Conservation (phyloP, 2,888 invertebrate species). For the Spisula solida region DNA sequence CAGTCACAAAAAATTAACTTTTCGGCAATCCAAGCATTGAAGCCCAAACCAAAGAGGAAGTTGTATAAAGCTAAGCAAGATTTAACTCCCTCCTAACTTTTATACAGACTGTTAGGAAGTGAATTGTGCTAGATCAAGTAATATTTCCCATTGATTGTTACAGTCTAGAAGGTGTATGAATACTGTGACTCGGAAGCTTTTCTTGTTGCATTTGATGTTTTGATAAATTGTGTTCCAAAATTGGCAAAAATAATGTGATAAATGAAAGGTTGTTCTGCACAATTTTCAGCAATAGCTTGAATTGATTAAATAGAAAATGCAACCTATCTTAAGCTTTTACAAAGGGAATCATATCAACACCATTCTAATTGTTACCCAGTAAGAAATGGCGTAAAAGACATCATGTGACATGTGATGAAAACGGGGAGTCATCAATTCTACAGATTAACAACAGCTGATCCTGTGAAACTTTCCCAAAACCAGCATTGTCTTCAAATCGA, state of each 20-base stretch:
- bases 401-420: background rate
- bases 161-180: constrained; percentile 13
- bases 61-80: background rate
- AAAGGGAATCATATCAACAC: background rate
- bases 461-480: background rate
- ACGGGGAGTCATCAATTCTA: constrained; percentile 9
- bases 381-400: constrained; percentile 7
- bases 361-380: background rate
- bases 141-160: constrained; percentile 7
- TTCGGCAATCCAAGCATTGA: background rate
- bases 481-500: background rate
- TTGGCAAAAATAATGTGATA: constrained; percentile 22
- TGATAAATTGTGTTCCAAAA: constrained; percentile 27
- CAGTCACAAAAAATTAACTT: background rate
- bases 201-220: constrained; percentile 13
- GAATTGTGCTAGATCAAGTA: constrained; percentile 13
- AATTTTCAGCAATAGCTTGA: constrained; percentile 8
- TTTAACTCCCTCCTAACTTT: background rate
- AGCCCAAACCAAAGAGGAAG: background rate
- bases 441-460: background rate
- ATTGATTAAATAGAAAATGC: constrained; percentile 14
- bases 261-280: constrained; percentile 22
- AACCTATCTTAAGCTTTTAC: background rate
- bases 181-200: background rate
- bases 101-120: background rate